phyloP scores from a whole-genome alignment of 2,888 invertebrate genomes.

The Esperia sulphurella region DNA sequence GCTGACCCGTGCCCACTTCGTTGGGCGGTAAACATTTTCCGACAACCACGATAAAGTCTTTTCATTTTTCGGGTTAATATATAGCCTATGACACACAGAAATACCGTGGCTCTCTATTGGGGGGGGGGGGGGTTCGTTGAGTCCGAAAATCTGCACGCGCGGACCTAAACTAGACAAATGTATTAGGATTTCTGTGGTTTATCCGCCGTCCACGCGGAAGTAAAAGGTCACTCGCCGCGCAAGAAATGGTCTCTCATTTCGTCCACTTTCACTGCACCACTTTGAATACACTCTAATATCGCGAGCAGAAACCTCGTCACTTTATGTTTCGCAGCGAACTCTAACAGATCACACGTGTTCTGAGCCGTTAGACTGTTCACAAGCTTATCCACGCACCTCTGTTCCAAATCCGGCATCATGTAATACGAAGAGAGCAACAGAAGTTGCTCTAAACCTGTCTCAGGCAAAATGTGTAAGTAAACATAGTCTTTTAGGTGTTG shows the following conservation, averaged over 20 bases:
- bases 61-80: too few relatives aligned
- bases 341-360: conserved; percentile 31
- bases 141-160: too few relatives aligned
- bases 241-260: conserved; percentile 30
- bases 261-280: conserved; percentile 23
- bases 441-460: conserved; percentile 35
- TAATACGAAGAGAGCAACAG: conserved; percentile 40
- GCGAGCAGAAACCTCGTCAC: conserved; percentile 33
- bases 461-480: conserved; percentile 38
- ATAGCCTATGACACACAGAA: too few relatives aligned
- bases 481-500: conserved; percentile 43
- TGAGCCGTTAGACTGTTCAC: conserved; percentile 22
- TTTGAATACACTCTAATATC: conserved; percentile 37
- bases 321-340: conserved; percentile 42
- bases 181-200: too few relatives aligned
- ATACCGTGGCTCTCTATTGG: too few relatives aligned
- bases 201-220: too few relatives aligned
- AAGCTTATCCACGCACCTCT: conserved; percentile 39
- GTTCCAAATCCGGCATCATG: conserved; percentile 46
- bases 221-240: conserved; percentile 5
- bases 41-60: too few relatives aligned
- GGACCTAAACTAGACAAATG: too few relatives aligned
- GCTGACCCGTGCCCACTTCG: too few relatives aligned
- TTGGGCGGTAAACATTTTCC: too few relatives aligned
- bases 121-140: too few relatives aligned